Evolutionary conservation across 2,888 invertebrate genomes (phyloP), one percentile per base, ranked within the genome.

Genomic region (Rugalucina vietnamica): DNA sequence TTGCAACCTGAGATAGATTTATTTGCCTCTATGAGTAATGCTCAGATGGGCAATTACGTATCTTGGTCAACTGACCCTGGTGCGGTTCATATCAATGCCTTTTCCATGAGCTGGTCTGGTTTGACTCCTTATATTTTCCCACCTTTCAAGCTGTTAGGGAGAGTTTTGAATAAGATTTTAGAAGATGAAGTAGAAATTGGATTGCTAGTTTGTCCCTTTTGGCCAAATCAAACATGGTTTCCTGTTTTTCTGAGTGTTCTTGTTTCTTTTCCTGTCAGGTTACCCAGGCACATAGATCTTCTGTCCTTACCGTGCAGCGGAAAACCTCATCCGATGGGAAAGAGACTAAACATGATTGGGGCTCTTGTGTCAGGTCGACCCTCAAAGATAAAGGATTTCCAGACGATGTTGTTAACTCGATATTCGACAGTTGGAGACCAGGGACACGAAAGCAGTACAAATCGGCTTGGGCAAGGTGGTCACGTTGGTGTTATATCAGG

Each of bases 191-290:
- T 84, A 24, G 54, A 80, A 1, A 36, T 39, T 27, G 80, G 80
- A 14, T 60, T 87, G n/a, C n/a, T 80, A 24, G 50, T 87, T 29
- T 50, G 76, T 29, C 85, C 85, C 34, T 75, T 78, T 18, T 85
- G 85, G 85, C 29, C 60, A 29, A 71, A 76, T n/a, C 85, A 88
- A 37, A 65, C 73, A 27, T 86, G 85, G 84, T 86, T 78, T 86
- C 80, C 84, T 1, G 32, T 84, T 39, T 65, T 84, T 36, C 69
- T 82, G 36, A 37, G 79, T 49, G n/a, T 37, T 57, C 29, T 83
- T 43, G 24, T 74, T 76, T 78, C 70, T 82, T 60, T 78, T 72
- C 81, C 79, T n/a, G 69, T 80, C 27, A 81, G 82, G 79, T 39
- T 87, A 18, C 83, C 85, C 24, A 18, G 72, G 37, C 85, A 83